Evolutionary conservation across 1,140 invertebrate genomes (phyloP), one percentile per base, ranked within the genome.

Genomic region (Probaryconus sp.): DNA sequence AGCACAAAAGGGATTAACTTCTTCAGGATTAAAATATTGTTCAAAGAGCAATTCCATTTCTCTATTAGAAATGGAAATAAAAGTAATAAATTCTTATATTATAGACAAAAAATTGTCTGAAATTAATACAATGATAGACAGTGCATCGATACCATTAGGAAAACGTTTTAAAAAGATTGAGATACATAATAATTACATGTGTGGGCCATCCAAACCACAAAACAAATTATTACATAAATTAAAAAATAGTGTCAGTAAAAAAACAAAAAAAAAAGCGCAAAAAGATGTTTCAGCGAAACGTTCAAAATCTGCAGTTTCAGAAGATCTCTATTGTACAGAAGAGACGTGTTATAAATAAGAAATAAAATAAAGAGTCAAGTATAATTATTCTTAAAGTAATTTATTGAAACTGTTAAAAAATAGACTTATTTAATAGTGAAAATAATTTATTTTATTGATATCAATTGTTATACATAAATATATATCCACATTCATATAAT

Each of bases 61-160:
- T 9, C 42, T 48, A 18, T 35, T 71, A 13, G 56, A 71, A 11
- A 55, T 71, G 56, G 67, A 71, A 40, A 35, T 71, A 1, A 37
- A 50, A 31, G 20, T 56, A 3, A 31, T 67, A 1, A n/a, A n/a
- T 11, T 67, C 63, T 1, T 10, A n/a, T 11, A 1, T 24, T 0
- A 35, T 65, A 0, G 4, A 26, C 16, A 16, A 26, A 37, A 17
- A 48, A 14, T 3, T 18, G 4, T 4, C 6, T 1, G 11, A 10
- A 33, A 28, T 28, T 1, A 10, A 5, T 2, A 18, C 35, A 21
- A n/a, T 53, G 1, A 24, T 47, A 17, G 20, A 45, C 3, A 3
- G 3, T 28, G 18, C 31, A 2, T 2, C 13, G 1, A 26, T 55
- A 1, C 47, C 48, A 28, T 16, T 33, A 2, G 7, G 18, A 35